Evolutionary conservation across 2,113 vertebrate genomes (phyloP), one percentile per base, ranked within the genome.

Genomic region (Trochalopteron elliotii): DNA sequence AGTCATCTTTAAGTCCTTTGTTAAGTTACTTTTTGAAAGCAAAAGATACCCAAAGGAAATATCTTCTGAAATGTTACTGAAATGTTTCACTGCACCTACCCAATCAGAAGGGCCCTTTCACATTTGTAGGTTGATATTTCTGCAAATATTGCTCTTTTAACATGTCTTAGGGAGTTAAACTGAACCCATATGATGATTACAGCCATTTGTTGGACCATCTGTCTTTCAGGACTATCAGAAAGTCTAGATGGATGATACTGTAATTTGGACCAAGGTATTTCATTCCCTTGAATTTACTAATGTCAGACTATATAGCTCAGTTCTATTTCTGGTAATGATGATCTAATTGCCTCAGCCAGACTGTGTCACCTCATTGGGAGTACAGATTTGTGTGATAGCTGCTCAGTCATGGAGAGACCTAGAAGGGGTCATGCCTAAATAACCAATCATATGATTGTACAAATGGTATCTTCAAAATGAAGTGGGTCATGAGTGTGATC

Each of bases 181-280:
- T 87, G 42, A 79, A 50, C 18, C n/a, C 50, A 15, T 60, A 11
- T 65, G 28, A 72, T 80, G 55, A 92, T 61, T 85, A 79, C 63
- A 93, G 49, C 61, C 45, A 45, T 83, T 93, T 79, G 31, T 33
- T 90, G 84, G 49, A 53, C 75, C 57, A 90, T 92, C 79, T 77
- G 75, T 94, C 88, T 96, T 87, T 69, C 82, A 92, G 67, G 71
- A 61, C 53, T 69, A 83, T 88, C 63, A 79, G 59, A 85, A 96
- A 83, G 45, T 80, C 82, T 90, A 74, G 63, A 86, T 72, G 78
- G 55, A 90, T 93, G 84, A 53, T 15, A 40, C 28, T 35, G 5
- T 57, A 70, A 92, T 94, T 89, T 87, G 40, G 59, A 92, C 70
- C 33, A 52, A 60, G 21, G 63, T 92, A 59, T 87, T 94, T 65